Evolutionary conservation across 2,797 vertebrate species (phyloP).

Genomic region (Bradypus variegatus): DNA sequence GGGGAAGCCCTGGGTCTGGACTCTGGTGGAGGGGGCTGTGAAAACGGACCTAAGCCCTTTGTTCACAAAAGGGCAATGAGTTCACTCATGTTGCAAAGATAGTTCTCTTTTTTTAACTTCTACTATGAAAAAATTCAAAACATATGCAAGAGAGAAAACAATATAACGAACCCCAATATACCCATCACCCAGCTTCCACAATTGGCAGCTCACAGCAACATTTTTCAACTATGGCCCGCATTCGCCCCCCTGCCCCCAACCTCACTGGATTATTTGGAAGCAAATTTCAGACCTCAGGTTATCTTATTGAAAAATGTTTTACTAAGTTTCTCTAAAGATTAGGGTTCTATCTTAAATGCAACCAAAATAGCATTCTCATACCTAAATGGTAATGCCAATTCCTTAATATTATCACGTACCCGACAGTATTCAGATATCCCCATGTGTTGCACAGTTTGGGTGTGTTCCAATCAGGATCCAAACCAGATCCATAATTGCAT

Average conservation of each 20-base stretch:
- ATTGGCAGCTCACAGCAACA: too few species aligned
- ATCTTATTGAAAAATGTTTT: background rate
- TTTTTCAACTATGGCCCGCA: background rate
- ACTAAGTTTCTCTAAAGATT: background rate
- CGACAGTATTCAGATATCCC: background rate
- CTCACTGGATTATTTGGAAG: background rate
- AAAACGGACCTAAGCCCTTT: background rate
- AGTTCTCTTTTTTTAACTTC: background rate
- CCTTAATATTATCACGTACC: background rate
- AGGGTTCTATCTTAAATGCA: background rate
- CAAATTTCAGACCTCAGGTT: background rate
- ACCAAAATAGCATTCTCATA: rapidly evolving
- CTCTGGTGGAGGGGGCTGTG: background rate
- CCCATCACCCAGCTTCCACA: too few species aligned
- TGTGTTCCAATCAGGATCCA: background rate
- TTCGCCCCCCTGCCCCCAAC: too few species aligned
- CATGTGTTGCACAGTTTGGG: rapidly evolving
- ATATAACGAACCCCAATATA: rapidly evolving
- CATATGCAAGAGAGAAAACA: background rate
- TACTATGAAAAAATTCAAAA: background rate
- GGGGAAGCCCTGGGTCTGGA: too few species aligned
- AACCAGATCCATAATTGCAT: rapidly evolving
- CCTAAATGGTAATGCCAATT: background rate
- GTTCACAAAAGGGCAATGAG: background rate
- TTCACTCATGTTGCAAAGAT: background rate